Evolutionary conservation across 2,888 invertebrate genomes (phyloP).

Genomic region (Gisinianus flammeolus): DNA sequence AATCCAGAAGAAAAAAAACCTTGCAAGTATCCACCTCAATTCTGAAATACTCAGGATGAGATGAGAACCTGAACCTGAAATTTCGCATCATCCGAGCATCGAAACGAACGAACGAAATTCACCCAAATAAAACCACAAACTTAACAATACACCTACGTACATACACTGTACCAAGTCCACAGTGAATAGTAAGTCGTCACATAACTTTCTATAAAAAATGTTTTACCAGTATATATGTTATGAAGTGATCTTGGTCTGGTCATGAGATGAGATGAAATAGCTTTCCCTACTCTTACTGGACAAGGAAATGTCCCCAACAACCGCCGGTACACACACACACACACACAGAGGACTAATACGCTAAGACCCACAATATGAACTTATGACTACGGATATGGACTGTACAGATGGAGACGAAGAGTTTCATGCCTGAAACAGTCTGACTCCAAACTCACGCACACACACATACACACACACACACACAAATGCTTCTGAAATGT

Average conservation of each 20-base stretch:
- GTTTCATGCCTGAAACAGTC: background rate
- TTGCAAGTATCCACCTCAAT: background rate
- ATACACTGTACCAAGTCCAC: no score
- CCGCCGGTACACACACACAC: background rate
- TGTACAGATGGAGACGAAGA: background rate
- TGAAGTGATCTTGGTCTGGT: no score
- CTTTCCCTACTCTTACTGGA: background rate
- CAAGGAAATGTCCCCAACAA: no score
- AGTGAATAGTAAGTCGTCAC: no score
- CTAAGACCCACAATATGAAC: background rate
- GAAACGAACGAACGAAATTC: no score
- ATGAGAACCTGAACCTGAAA: no score
- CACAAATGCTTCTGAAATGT: constrained; percentile 14
- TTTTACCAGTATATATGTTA: background rate
- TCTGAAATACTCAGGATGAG: no score
- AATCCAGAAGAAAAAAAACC: background rate
- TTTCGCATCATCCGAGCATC: no score
- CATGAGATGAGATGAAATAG: background rate
- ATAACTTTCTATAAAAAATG: background rate
- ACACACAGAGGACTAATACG: background rate
- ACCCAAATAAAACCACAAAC: no score
- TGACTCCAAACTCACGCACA: background rate
- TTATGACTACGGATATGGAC: background rate
- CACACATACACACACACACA: background rate
- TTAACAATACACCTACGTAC: no score